A percentile compares a stretch with the other conserved stretches of the same genome.
These are phyloP conservation scores for Myotis daubentonii DNA, from an alignment of 2,797 vertebrate species.

Conservation along the genomic window DNA sequence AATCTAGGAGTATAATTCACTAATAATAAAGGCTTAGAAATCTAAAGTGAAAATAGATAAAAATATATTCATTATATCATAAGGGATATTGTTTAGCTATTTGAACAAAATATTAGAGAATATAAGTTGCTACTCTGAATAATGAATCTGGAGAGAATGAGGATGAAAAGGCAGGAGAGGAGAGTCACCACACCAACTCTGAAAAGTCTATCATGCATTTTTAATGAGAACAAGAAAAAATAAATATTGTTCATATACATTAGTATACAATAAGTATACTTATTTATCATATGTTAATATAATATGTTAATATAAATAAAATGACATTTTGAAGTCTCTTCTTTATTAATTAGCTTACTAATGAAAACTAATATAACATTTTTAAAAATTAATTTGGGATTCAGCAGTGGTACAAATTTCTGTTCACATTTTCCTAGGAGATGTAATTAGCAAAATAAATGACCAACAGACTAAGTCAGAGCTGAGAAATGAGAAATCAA, in stretches of 20 bases:
- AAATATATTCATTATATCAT: not conserved
- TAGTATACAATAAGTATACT: not conserved
- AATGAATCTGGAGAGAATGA: not conserved
- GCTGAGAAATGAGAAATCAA: slow-evolving; percentile 5
- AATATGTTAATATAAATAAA: not conserved
- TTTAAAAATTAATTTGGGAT: not conserved
- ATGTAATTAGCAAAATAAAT: slow-evolving; percentile 11
- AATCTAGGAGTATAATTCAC: not conserved
- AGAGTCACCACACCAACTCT: not conserved
- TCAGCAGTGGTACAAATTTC: not conserved
- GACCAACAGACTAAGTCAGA: not conserved
- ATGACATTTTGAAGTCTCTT: not conserved
- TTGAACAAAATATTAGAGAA: not conserved
- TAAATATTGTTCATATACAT: not conserved
- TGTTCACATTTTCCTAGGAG: slow-evolving; percentile 4
- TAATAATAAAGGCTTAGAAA: slow-evolving; percentile 35
- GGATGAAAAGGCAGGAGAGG: not conserved
- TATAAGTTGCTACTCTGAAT: not conserved
- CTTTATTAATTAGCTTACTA: not conserved
- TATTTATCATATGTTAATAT: not conserved
- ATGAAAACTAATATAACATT: slow-evolving; percentile 12
- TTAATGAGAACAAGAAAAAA: not conserved
- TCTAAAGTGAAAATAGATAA: not conserved
- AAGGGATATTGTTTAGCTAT: not conserved
- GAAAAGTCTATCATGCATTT: not conserved